These are phyloP conservation scores for Caenorhabditis sp. DNA, from an alignment of 2,888 invertebrate genomes.

Conservation along the genomic window DNA sequence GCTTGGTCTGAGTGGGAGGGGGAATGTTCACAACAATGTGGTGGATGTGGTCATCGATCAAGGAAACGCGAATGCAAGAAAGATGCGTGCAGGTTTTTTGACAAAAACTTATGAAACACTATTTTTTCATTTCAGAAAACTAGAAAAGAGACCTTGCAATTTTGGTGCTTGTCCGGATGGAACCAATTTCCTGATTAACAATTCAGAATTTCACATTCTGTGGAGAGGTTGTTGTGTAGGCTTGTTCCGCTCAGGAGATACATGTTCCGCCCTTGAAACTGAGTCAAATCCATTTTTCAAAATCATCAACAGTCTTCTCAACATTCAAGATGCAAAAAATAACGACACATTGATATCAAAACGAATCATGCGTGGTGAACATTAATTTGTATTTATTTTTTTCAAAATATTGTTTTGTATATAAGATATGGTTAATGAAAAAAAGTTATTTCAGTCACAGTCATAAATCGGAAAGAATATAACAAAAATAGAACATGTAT, in stretches of 20 bases:
- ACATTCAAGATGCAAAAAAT: conserved; percentile 66
- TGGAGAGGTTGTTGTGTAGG: conserved; percentile 83
- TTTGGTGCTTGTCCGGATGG: conserved; percentile 79
- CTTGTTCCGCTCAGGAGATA: conserved; percentile 71
- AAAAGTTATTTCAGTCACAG: neutral
- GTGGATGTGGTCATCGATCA: conserved; percentile 79
- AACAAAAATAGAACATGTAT: too few relatives aligned
- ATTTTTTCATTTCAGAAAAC: conserved; percentile 54
- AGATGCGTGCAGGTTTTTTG: conserved; percentile 67
- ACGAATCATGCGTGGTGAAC: conserved; percentile 63
- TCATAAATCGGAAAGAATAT: neutral
- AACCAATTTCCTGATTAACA: conserved; percentile 81
- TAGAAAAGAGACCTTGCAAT: conserved; percentile 81
- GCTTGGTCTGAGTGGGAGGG: conserved; percentile 80
- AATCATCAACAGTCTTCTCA: conserved; percentile 66
- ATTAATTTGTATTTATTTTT: conserved; percentile 52
- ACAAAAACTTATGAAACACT: neutral
- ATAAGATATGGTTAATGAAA: neutral
- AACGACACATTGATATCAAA: conserved; percentile 59
- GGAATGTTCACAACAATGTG: conserved; percentile 80
- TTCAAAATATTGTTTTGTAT: conserved; percentile 10
- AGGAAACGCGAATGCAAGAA: conserved; percentile 75
- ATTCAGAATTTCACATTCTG: conserved; percentile 81
- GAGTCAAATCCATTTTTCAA: conserved; percentile 75
- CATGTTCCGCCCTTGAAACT: conserved; percentile 75